Percentiles rank a stretch among this genome's conserved stretches.
These are phyloP conservation scores for Calyptomena viridis DNA, from an alignment of 2,113 vertebrate species.

Conservation along the genomic window DNA sequence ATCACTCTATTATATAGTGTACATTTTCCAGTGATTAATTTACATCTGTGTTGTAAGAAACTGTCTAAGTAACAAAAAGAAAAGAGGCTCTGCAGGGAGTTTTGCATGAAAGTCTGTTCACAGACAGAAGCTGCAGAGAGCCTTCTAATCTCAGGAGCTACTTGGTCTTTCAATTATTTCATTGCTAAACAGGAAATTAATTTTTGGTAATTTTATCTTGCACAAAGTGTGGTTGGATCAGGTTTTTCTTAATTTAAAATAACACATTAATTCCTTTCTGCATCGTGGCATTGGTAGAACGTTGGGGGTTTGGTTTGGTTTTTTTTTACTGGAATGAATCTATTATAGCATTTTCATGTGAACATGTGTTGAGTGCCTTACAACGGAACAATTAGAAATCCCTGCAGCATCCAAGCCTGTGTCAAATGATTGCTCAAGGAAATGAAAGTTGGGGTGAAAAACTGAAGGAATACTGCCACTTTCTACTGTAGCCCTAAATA, in stretches of 20 bases:
- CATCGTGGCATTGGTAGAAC: not conserved
- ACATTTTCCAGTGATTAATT: not conserved
- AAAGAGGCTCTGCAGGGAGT: not conserved
- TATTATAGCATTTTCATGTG: not conserved
- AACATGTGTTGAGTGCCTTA: not conserved
- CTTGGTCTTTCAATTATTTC: constrained; percentile 13
- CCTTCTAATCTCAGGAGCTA: not conserved
- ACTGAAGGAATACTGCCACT: not conserved
- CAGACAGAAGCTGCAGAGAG: not conserved
- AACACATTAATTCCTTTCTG: not conserved
- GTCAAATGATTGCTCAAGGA: not conserved
- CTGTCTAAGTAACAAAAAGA: not conserved
- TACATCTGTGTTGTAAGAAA: not conserved
- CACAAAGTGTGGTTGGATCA: not conserved
- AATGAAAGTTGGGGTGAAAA: not conserved
- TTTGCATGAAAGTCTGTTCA: not conserved
- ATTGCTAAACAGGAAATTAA: constrained; percentile 27
- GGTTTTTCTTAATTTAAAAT: not conserved
- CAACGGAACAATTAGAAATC: not conserved
- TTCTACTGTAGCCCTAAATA: not conserved
- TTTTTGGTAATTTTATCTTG: constrained; percentile 25
- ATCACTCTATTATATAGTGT: not conserved
- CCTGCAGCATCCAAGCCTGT: not conserved
- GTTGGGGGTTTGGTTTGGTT: not conserved
- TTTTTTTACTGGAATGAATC: not conserved